Conservation (phyloP, 2,113 vertebrate genomes). For the Deroptyus accipitrinus region DNA sequence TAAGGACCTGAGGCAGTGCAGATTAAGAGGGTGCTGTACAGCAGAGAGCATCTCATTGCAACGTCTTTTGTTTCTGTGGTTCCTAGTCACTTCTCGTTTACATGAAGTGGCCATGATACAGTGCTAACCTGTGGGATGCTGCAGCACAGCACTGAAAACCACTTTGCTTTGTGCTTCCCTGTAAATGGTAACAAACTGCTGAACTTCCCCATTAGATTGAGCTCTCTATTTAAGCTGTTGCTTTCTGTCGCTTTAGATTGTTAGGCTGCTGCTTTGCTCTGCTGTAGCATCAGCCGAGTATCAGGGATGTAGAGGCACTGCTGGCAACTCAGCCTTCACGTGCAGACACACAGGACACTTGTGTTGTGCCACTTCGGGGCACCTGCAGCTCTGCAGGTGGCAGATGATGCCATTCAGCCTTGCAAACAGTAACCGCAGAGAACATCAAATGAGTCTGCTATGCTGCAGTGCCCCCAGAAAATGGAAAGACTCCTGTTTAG, state of each 20-base stretch:
- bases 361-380: neutral
- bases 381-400: slow-evolving; percentile 26
- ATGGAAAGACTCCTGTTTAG: neutral
- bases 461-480: neutral
- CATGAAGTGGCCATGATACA: accelerated
- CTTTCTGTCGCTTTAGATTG: neutral
- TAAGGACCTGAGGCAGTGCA: neutral
- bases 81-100: neutral
- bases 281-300: neutral
- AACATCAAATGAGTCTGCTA: neutral
- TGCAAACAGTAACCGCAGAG: neutral
- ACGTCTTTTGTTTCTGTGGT: neutral
- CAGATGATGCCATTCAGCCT: neutral
- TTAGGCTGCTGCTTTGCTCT: neutral
- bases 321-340: accelerated
- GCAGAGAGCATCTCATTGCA: neutral
- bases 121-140: neutral
- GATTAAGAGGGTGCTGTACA: neutral
- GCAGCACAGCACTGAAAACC: neutral
- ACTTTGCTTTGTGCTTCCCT: neutral
- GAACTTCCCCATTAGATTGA: neutral
- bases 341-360: neutral
- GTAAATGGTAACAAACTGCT: neutral
- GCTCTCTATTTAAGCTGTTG: neutral
- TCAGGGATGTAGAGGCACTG: neutral